These are phyloP conservation scores for Beroe forskalii DNA, from an alignment of 37 sponge, comb jelly and placozoan genomes.

Conservation along the genomic window DNA sequence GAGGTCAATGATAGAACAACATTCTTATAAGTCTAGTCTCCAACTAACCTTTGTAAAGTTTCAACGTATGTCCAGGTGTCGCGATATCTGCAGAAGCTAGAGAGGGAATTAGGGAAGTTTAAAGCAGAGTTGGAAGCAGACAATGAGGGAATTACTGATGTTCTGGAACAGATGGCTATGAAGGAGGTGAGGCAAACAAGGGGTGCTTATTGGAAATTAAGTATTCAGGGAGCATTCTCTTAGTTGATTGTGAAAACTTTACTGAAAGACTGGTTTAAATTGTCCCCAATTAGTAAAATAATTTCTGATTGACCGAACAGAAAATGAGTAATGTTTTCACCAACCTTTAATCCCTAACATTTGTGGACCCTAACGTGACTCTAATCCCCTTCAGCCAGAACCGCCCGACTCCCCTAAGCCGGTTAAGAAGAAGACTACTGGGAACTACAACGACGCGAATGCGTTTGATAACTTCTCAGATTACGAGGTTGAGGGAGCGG, in stretches of 20 bases:
- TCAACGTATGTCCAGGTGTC: conserved; percentile 67
- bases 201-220: no score
- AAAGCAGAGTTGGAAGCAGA: conserved; percentile 97
- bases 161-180: conserved; percentile 79
- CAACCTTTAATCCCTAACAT: no score
- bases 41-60: background rate
- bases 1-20: no score
- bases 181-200: conserved; percentile 62
- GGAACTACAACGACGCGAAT: background rate
- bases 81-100: conserved; percentile 81
- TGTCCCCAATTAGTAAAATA: no score
- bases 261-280: no score
- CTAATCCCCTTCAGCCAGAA: conserved; percentile 26
- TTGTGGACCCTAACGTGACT: no score
- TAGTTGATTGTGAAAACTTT: no score
- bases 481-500: conserved; percentile 39
- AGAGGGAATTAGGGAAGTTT: conserved; percentile 85
- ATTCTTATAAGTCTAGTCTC: background rate
- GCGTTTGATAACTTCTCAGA: conserved; percentile 50
- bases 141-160: conserved; percentile 94
- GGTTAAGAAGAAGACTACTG: conserved; percentile 41
- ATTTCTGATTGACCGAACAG: no score
- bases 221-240: no score
- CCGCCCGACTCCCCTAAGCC: conserved; percentile 50
- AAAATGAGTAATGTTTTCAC: no score